Percentiles rank a stretch among this genome's conserved stretches.
Conservation (phyloP, 2,888 invertebrate genomes). For the Dione vanillae region DNA sequence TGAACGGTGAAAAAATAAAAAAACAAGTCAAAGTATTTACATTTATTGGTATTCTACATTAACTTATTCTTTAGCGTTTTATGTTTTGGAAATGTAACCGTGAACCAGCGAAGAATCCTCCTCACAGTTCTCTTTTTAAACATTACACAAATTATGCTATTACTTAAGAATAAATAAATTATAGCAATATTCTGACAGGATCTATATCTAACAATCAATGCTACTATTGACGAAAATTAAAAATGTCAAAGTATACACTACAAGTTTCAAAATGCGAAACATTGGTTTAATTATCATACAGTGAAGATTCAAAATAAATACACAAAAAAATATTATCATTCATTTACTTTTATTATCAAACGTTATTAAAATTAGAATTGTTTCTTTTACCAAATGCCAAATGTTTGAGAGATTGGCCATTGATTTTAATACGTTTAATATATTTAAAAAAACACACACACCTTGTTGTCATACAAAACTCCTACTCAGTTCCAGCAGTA, state of each 20-base stretch:
- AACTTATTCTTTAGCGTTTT: constrained; percentile 51
- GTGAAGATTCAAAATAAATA: constrained; percentile 15
- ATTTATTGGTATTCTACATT: constrained; percentile 58
- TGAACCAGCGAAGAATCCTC: constrained; percentile 43
- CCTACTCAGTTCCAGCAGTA: constrained; percentile 5
- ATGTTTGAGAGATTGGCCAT: not conserved
- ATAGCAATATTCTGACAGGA: constrained; percentile 44
- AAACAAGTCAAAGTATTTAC: constrained; percentile 62
- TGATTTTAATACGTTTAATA: not conserved
- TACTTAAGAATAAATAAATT: constrained; percentile 67
- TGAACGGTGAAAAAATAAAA: constrained; percentile 49
- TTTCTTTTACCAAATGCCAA: constrained; percentile 5
- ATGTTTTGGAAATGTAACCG: constrained; percentile 54
- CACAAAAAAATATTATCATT: constrained; percentile 17
- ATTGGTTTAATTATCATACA: constrained; percentile 16
- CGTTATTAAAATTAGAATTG: constrained; percentile 1
- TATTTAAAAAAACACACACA: constrained; percentile 12
- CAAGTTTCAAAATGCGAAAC: constrained; percentile 20
- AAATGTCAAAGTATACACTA: constrained; percentile 15
- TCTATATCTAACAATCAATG: constrained; percentile 32
- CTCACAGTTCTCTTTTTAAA: constrained; percentile 48
- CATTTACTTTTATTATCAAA: constrained; percentile 9
- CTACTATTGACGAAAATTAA: constrained; percentile 23
- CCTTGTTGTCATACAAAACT: constrained; percentile 14
- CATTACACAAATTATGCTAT: constrained; percentile 58